Base-by-base conservation (phyloP, 2,113 vertebrate genomes). In the Cricetomys ansorgei region DNA sequence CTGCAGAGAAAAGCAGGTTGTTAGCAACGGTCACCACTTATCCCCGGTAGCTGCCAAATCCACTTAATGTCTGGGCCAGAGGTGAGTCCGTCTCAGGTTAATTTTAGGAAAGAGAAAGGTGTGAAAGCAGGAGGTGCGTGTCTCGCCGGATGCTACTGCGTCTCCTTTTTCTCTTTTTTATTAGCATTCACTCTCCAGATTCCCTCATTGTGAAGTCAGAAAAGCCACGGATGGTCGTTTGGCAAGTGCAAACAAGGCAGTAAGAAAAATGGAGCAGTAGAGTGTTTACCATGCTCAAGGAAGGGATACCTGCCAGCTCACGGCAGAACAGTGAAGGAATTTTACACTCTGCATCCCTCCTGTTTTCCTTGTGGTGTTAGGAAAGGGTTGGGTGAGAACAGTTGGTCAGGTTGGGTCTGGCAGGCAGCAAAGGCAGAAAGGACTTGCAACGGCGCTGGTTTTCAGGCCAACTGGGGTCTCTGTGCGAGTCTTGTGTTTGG, bases 1-100 rank as follows among this genome's bases (percentile, higher is more conserved):
- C 59, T 92, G 29, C 72, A 67, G 50, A 96, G 88, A 93, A 95
- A 97, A 95, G 37, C 45, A 88, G 73, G 80, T 91, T 67, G 48
- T 89, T 93, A 72, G 34, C 77, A 85, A 72, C 23, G 53, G 37
- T 96, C 64, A 50, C 91, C 4, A 27, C 92, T 94, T 48, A 79
- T 45, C 34, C 62, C 8, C 4, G 29, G 13, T 64, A 19, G 15
- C 43, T 92, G 69, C 89, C 93, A 94, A 83, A 86, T 40, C 83
- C 88, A 64, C 72, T 94, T 6, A 6, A 21, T 37, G 0, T 37
- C 86, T 89, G n/a, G 67, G 72, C 59, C 53, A 55, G 45, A 91
- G 37, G 27, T 76, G 45, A 76, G 69, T 92, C 45, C 53, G 17
- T 59, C 48, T 92, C 59, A 31, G 45, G 55, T 91, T 94, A 91